These are phyloP conservation scores for Austrolebias charrua DNA, from an alignment of 2,797 vertebrate genomes.

Conservation along the genomic window DNA sequence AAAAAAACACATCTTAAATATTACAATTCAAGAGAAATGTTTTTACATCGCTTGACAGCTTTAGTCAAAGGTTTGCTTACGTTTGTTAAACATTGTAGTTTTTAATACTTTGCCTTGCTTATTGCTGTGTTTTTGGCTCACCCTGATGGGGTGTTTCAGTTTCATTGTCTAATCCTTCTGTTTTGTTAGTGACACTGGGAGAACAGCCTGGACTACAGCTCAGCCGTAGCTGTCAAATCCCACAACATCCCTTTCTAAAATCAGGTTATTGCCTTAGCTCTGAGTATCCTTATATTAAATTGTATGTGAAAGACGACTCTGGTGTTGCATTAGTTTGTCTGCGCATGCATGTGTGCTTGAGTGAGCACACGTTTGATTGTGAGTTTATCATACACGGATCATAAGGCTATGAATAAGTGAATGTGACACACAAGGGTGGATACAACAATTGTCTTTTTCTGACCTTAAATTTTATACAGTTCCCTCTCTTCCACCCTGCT, in stretches of 20 bases:
- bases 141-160: constrained; percentile 71
- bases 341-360: constrained; percentile 17
- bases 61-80: constrained; percentile 63
- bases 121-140: constrained; percentile 60
- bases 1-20: constrained; percentile 55
- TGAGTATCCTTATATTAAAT: constrained; percentile 69
- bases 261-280: constrained; percentile 67
- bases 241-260: constrained; percentile 69
- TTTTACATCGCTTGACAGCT: constrained; percentile 62
- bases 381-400: constrained; percentile 45
- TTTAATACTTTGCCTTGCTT: constrained; percentile 53
- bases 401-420: constrained; percentile 59
- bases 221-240: constrained; percentile 68
- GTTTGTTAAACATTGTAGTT: constrained; percentile 64
- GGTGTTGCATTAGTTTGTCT: constrained; percentile 24
- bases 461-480: constrained; percentile 74
- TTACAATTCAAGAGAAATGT: constrained; percentile 56
- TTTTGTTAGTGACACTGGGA: constrained; percentile 76
- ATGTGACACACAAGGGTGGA: constrained; percentile 62
- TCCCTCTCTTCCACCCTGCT: constrained; percentile 13
- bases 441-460: constrained; percentile 71
- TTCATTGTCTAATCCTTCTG: constrained; percentile 78
- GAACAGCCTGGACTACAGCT: constrained; percentile 62
- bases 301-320: constrained; percentile 55
- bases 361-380: constrained; percentile 17